Evolutionary conservation across 2,888 invertebrate genomes (phyloP), one percentile per base, ranked within the genome.

Genomic region (Lomographa bimaculata): DNA sequence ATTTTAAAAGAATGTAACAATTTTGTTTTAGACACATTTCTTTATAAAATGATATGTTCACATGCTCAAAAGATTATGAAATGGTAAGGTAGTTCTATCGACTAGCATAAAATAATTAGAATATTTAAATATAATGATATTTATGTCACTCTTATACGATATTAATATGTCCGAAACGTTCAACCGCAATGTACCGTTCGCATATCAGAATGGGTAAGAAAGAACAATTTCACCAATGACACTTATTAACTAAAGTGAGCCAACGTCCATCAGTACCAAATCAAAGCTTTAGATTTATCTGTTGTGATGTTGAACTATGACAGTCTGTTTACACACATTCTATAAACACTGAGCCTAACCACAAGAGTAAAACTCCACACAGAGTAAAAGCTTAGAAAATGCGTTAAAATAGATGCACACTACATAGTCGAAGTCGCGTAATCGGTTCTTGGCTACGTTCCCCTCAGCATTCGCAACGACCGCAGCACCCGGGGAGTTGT

Each of bases 201-300:
- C 76, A 72, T 59, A 68, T 64, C 65, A 65, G 66, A 54, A 67
- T 38, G 24, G 19, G 17, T 16, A 8, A 55, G 41, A 57, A 35
- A 56, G 35, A 57, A 68, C 59, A 65, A 66, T 62, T 63, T 46
- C 19, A 53, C 33, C 56, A 64, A 70, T 50, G 28, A 40, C 17
- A 57, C 74, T 75, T 77, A 79, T 57, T 58, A 55, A 60, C 75
- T 79, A 78, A 69, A 68, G 64, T 75, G 73, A 78, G 75, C 79
- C 78, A 74, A 76, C 80, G 73, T 78, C 71, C 78, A 80, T 80
- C 84, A 79, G 72, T 78, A 74, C 73, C 78, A 86, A 86, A 89
- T 86, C 87, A 87, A 86, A 89, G 87, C 87, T 87, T 87, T 84
- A 83, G 65, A 57, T 61, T 54, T 52, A 60, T 64, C 54, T 57